Base-by-base conservation (phyloP, 2,888 invertebrate species). In the Apodemia mormo region DNA sequence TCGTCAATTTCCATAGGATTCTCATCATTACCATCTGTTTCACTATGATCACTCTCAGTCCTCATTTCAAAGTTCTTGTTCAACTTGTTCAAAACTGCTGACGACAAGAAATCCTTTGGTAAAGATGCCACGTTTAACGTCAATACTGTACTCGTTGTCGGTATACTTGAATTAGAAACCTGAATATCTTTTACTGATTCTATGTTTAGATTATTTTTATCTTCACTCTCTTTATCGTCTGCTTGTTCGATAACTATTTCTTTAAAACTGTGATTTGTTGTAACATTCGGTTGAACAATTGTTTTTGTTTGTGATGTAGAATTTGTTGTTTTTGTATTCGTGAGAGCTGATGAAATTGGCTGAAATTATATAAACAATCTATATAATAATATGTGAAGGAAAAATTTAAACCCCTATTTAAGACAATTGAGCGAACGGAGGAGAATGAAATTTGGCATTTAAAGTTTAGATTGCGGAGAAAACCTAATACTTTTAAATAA, bases 91-190 rank as follows among this genome's bases (percentile, higher is more conserved):
- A 77, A 64, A 54, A 78, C 73, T 5, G 77, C 73, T 0, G 78
- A 76, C 4, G 80, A 73, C 29, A 87, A 71, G 33, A 85, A 83
- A 68, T 86, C 82, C 54, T 83, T 85, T 0, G 84, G 81, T 70
- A 85, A 67, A 0, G 78, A 73, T 7, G 80, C 80, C 0, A 82
- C 79, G 14, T 80, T 77, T 64, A 81, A 85, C 74, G 74, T 83
- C 49, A 82, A 45, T 6, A 78, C 76, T 5, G 74, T 70, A 10
- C 73, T 73, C 0, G 68, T 65, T 6, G 37, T 14, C 1, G 37
- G 61, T 10, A 64, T 10, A 64, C 1, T 64, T n/a, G 61, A 33
- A 64, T 12, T 64, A 2, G 37, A 64, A 33, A 37, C 8, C 7
- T 37, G 14, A 30, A 37, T 33, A 8, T 64, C 58, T 6, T 33